phyloP scores from a whole-genome alignment of 2,113 vertebrate genomes.

The Oryzias woworae region DNA sequence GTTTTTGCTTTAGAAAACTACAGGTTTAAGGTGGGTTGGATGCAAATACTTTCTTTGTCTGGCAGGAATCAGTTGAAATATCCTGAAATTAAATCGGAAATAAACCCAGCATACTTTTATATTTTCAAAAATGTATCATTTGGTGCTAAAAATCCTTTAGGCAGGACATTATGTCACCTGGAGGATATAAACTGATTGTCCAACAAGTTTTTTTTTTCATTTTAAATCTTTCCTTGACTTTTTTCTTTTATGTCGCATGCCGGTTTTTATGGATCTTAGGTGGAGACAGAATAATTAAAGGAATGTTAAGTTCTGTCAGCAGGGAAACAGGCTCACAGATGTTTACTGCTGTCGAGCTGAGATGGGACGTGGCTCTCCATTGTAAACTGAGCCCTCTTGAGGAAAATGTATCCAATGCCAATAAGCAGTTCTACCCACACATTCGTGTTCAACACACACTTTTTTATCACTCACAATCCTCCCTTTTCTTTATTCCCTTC shows the following conservation, averaged over 20 bases:
- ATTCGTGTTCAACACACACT: conserved; percentile 14
- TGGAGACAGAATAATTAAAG: conserved; percentile 48
- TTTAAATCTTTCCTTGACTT: background rate
- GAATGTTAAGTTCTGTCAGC: conserved; percentile 60
- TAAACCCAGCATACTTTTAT: no score
- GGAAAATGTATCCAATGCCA: conserved; percentile 56
- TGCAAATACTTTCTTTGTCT: no score
- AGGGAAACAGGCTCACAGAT: conserved; percentile 11
- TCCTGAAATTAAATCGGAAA: no score
- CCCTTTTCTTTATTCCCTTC: conserved; percentile 41
- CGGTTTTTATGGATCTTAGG: background rate
- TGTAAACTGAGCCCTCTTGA: conserved; percentile 44
- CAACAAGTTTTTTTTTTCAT: no score
- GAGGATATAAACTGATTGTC: no score
- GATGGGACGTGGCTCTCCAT: conserved; percentile 33
- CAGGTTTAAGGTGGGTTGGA: no score
- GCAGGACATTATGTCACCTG: no score
- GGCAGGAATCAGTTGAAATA: no score
- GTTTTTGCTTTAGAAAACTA: no score
- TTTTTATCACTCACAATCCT: conserved; percentile 1
- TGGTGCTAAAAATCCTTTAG: no score
- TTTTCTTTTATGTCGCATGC: conserved; percentile 18
- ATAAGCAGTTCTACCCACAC: conserved; percentile 42
- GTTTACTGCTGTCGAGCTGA: conserved; percentile 25
- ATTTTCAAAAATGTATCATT: no score